These are phyloP conservation scores for Chiloscyllium plagiosum DNA, from an alignment of 2,113 vertebrate species.

Conservation along the genomic window DNA sequence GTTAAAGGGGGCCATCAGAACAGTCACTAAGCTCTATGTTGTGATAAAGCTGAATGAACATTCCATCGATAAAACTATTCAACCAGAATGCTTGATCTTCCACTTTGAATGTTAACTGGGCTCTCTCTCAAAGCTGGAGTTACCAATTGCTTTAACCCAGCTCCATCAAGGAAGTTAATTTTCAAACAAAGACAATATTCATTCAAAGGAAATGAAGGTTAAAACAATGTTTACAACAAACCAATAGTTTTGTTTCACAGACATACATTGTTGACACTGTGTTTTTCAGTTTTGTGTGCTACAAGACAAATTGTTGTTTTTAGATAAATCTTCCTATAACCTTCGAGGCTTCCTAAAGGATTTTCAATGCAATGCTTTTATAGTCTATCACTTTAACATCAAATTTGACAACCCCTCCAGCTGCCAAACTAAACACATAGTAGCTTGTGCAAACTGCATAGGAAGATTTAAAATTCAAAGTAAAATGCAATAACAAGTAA, in stretches of 20 bases:
- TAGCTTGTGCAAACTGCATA: not conserved
- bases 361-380: conserved; percentile 63
- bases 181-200: not conserved
- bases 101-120: not conserved
- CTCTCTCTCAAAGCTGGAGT: not conserved
- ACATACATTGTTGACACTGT: no score
- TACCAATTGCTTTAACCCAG: not conserved
- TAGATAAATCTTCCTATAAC: conserved; percentile 62
- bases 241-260: not conserved
- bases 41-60: not conserved
- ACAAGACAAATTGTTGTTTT: not conserved
- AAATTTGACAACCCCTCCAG: conserved; percentile 62
- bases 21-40: not conserved
- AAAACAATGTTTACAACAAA: not conserved
- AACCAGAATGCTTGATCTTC: not conserved
- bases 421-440: conserved; percentile 52
- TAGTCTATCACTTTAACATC: conserved; percentile 70
- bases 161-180: not conserved
- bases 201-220: not conserved
- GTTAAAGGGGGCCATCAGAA: not conserved
- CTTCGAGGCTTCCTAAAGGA: conserved; percentile 59
- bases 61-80: not conserved
- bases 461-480: not conserved
- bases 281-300: not conserved
- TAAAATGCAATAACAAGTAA: not conserved